Base-by-base conservation (phyloP, 2,113 vertebrate genomes). In the Todiramphus saurophagus region DNA sequence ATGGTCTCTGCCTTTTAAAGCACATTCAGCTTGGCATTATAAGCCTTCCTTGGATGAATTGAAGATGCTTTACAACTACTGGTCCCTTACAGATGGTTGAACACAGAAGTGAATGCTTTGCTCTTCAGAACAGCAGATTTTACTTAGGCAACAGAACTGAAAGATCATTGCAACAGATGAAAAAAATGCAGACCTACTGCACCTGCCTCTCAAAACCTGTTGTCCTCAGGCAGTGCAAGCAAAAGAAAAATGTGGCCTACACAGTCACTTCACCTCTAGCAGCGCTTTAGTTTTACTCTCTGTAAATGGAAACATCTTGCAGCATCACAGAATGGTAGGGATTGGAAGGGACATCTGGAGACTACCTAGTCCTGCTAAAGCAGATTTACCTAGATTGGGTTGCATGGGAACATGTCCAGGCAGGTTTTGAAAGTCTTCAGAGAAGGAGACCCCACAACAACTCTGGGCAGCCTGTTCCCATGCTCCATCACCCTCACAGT, bases 21-120 rank as follows among this genome's bases (percentile, higher is more conserved):
- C 44, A 96, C 55, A 87, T 88, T 93, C 68, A 69, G 20, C n/a
- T 93, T 77, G 23, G 63, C 96, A 82, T 93, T 96, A 91, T 33
- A 81, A 69, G 17, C 30, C 43, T 96, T 96, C 33, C 35, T 94
- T 51, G 56, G 76, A 94, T 95, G 74, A 90, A 77, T 19, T 75
- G 73, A 76, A 91, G 66, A 59, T 53, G 6, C 11, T 94, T 92
- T 88, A 83, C 60, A 83, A 60, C 27, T 56, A 44, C 87, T 83
- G 83, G 73, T 90, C 53, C n/a, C 72, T 81, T 81, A 53, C 41
- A 89, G 56, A 37, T 75, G 21, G 41, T 13, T 78, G 27, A 92
- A 56, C 53, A 48, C 7, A 46, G 33, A 85, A 90, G 16, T 21
- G 23, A 88, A 93, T 51, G 15, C 9, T 88, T 78, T 86, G 9